Conservation (phyloP, 1,140 invertebrate species). For the Heliconius melpomene region DNA sequence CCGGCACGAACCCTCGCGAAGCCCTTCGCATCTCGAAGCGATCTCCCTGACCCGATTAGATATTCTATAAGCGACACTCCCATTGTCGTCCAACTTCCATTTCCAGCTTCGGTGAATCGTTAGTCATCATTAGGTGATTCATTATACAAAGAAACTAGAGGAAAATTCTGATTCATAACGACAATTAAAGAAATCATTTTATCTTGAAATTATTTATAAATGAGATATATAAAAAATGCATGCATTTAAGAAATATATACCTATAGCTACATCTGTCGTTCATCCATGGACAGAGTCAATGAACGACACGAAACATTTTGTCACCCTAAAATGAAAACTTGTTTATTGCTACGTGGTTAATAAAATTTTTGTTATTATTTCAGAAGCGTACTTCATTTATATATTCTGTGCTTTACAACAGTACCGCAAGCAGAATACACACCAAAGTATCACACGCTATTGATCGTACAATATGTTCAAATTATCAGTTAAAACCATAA, state of each 20-base stretch:
- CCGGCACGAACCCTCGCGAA: slow-evolving; percentile 38
- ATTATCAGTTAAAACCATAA: too few relatives aligned
- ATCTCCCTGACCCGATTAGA: slow-evolving; percentile 72
- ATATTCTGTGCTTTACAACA: background rate
- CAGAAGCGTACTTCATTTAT: slow-evolving; percentile 30
- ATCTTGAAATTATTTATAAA: background rate
- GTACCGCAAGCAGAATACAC: background rate
- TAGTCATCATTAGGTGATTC: slow-evolving; percentile 33
- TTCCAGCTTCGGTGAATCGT: slow-evolving; percentile 27
- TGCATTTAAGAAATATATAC: background rate
- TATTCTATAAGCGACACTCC: slow-evolving; percentile 43
- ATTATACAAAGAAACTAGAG: slow-evolving; percentile 9
- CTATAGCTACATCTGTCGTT: background rate
- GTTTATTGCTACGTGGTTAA: slow-evolving; percentile 15
- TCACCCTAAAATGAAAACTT: slow-evolving; percentile 33
- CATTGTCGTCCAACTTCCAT: slow-evolving; percentile 37
- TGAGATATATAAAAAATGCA: background rate
- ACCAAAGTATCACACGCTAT: background rate
- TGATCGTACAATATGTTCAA: background rate
- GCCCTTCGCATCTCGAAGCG: slow-evolving; percentile 53
- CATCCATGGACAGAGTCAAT: background rate
- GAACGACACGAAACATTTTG: slow-evolving; percentile 1
- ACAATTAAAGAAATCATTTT: background rate
- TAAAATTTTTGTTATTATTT: slow-evolving; percentile 41
- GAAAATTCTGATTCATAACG: slow-evolving; percentile 24